Percentiles rank a stretch among this genome's conserved stretches.
Conservation (phyloP, 2,113 vertebrate species). For the Psittacula cyanocephala region DNA sequence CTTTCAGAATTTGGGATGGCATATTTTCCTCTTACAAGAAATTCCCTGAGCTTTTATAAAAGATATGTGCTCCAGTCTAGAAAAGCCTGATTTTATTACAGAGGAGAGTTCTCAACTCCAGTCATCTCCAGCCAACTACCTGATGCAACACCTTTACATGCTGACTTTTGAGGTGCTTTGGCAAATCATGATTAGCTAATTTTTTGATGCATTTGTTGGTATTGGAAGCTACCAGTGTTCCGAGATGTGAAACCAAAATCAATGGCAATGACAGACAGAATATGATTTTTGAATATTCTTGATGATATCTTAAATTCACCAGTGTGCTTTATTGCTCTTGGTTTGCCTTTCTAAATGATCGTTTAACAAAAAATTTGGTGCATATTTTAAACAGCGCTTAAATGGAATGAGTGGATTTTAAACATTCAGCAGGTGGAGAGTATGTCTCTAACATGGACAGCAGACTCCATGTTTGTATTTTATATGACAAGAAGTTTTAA, state of each 20-base stretch:
- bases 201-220: not conserved
- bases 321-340: not conserved
- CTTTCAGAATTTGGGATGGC: not conserved
- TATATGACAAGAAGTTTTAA: conserved; percentile 64
- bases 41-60: not conserved
- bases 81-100: not conserved
- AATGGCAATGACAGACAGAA: not conserved
- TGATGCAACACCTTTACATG: not conserved
- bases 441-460: not conserved
- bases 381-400: not conserved
- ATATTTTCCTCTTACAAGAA: not conserved
- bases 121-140: not conserved
- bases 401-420: not conserved
- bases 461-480: conserved; percentile 47
- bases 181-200: not conserved
- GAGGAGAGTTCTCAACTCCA: not conserved
- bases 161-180: not conserved
- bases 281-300: not conserved
- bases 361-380: not conserved
- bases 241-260: not conserved
- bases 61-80: not conserved
- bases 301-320: not conserved
- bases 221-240: not conserved
- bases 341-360: not conserved
- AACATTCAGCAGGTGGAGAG: not conserved